Evolutionary conservation across 2,888 invertebrate genomes (phyloP).

Genomic region (Xanthorhoe designata): DNA sequence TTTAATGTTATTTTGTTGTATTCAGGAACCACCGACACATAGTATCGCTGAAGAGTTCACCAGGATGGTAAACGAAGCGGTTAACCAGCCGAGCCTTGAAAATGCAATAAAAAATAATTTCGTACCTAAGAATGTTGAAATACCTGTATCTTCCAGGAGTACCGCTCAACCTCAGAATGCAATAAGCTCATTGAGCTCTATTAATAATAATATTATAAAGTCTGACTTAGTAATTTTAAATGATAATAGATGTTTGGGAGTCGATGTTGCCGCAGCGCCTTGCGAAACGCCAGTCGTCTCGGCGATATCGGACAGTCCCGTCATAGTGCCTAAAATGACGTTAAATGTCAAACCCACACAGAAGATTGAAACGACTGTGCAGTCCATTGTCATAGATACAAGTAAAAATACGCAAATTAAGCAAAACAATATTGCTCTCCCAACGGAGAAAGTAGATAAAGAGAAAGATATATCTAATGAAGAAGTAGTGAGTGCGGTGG

Average conservation of each 20-base stretch:
- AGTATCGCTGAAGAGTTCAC: slow-evolving; percentile 79
- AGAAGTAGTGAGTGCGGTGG: slow-evolving; percentile 11
- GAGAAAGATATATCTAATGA: slow-evolving; percentile 44
- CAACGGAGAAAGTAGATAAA: slow-evolving; percentile 66
- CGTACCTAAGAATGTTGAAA: slow-evolving; percentile 64
- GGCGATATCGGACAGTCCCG: slow-evolving; percentile 89
- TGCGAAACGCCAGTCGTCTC: slow-evolving; percentile 88
- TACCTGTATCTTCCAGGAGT: slow-evolving; percentile 61
- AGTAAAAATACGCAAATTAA: slow-evolving; percentile 69
- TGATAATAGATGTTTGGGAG: slow-evolving; percentile 73
- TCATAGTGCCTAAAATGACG: slow-evolving; percentile 86
- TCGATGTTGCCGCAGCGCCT: slow-evolving; percentile 69
- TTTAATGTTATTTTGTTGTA: slow-evolving; percentile 21
- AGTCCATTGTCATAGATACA: slow-evolving; percentile 70
- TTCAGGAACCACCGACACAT: slow-evolving; percentile 65
- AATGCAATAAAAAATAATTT: slow-evolving; percentile 64
- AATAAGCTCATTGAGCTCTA: slow-evolving; percentile 71
- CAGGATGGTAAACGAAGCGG: slow-evolving; percentile 77
- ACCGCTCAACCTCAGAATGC: slow-evolving; percentile 73
- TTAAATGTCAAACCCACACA: slow-evolving; percentile 71
- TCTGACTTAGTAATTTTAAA: slow-evolving; percentile 77
- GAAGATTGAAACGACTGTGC: slow-evolving; percentile 69
- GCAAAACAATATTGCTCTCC: slow-evolving; percentile 56
- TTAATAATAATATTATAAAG: slow-evolving; percentile 78
- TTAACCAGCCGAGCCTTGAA: slow-evolving; percentile 70